Evolutionary conservation across 2,113 vertebrate genomes (phyloP).

Genomic region (Siniperca knerii): DNA sequence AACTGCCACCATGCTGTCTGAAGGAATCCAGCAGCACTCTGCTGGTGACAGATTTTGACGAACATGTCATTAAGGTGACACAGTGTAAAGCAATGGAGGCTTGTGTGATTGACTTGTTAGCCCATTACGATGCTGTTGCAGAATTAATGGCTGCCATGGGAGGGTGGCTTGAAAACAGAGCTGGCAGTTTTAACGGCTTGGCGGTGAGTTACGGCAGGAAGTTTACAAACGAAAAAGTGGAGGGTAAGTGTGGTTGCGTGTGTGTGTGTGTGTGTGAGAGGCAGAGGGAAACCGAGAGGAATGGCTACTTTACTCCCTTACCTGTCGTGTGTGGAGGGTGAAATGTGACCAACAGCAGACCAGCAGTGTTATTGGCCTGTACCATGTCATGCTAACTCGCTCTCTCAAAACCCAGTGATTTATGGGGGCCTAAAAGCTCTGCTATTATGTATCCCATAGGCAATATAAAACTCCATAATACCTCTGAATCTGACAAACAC

Average conservation of each 20-base stretch:
- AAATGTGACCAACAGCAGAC: slow-evolving; percentile 79
- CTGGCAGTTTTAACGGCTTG: slow-evolving; percentile 89
- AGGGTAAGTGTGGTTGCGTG: slow-evolving; percentile 52
- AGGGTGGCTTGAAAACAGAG: slow-evolving; percentile 84
- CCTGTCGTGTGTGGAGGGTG: slow-evolving; percentile 64
- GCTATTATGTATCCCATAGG: slow-evolving; percentile 65
- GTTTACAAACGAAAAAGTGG: slow-evolving; percentile 79
- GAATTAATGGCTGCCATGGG: slow-evolving; percentile 92
- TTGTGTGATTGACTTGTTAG: slow-evolving; percentile 91
- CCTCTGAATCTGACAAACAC: slow-evolving; percentile 65
- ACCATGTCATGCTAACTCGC: slow-evolving; percentile 64
- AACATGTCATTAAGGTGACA: slow-evolving; percentile 90
- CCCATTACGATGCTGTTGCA: slow-evolving; percentile 89
- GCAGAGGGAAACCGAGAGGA: slow-evolving; percentile 41
- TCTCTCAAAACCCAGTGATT: slow-evolving; percentile 68
- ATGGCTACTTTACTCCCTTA: slow-evolving; percentile 47
- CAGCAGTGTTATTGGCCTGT: slow-evolving; percentile 67
- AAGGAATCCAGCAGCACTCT: slow-evolving; percentile 83
- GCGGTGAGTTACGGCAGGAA: slow-evolving; percentile 89
- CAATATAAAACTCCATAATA: slow-evolving; percentile 60
- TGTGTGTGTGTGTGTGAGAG: slow-evolving; percentile 21
- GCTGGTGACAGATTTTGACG: slow-evolving; percentile 88
- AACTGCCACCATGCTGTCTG: slow-evolving; percentile 85
- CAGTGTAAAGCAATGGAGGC: slow-evolving; percentile 90
- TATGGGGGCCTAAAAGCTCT: slow-evolving; percentile 61